Base-by-base conservation (phyloP, 2,113 vertebrate genomes). In the Vicugna pacos region DNA sequence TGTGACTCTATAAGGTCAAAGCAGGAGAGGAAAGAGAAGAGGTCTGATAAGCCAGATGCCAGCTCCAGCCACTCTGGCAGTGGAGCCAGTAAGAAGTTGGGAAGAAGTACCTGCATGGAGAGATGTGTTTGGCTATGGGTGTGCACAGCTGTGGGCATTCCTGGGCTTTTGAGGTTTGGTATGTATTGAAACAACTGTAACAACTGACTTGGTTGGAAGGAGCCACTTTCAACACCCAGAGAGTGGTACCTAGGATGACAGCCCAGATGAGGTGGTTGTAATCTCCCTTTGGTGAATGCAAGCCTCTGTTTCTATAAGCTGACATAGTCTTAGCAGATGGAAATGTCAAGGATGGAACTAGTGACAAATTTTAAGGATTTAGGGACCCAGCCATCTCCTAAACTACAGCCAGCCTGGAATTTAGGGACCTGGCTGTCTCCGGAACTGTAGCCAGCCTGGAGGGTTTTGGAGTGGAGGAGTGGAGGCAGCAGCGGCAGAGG, bases 1-100 rank as follows among this genome's bases (percentile, higher is more conserved):
- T n/a, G 26, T 72, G 60, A 93, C 46, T 87, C 69, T 75, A 30
- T 46, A 93, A 72, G 89, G 48, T 73, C 69, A 94, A 42, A 86
- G 50, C 58, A 72, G 62, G 42, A 82, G 80, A 89, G n/a, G 64
- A 86, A 85, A 58, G 35, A 62, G 64, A 16, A 77, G 65, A 72
- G 48, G 28, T n/a, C 22, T 26, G 35, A 24, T 70, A 52, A 76
- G 32, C 26, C 65, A 13, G 26, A 5, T 10, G 15, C 26, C 73
- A 38, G 32, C 84, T 67, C n/a, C 15, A 91, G 76, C 77, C n/a
- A 60, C 64, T 48, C 28, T 6, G 54, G 52, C 54, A 60, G 5
- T 9, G 10, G 54, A 72, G 13, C 48, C 16, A 42, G 83, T 35
- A 67, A 82, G n/a, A 75, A 46, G 20, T 16, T 60, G 35, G 56